Evolutionary conservation across 2,797 vertebrate species (phyloP).

Genomic region (Neosilurus hyrtlii): DNA sequence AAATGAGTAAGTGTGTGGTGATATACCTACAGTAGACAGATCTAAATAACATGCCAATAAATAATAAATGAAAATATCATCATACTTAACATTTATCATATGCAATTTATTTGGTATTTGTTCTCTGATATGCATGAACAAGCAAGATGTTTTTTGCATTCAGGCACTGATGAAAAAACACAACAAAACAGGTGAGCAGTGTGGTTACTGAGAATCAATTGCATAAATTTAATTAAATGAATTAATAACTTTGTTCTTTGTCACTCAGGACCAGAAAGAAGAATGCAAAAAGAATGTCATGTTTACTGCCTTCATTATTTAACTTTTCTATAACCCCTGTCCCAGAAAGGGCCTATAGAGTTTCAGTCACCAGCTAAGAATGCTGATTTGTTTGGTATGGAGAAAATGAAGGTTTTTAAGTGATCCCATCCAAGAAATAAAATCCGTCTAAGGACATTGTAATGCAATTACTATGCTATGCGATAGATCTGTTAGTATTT

Average conservation of each 20-base stretch:
- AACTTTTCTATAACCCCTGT: neutral
- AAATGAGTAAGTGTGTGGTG: too few species aligned
- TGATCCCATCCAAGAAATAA: neutral
- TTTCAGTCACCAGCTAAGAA: neutral
- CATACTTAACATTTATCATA: neutral
- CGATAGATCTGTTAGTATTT: neutral
- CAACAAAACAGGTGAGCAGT: neutral
- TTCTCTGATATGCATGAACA: conserved; percentile 3
- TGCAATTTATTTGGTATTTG: neutral
- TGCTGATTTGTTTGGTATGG: neutral
- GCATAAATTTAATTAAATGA: neutral
- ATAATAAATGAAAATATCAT: neutral
- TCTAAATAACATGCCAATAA: neutral
- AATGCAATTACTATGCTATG: neutral
- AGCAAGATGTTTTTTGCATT: neutral
- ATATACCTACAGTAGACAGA: too few species aligned
- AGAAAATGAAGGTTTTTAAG: neutral
- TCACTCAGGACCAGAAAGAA: neutral
- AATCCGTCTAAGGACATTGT: neutral
- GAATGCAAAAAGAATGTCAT: neutral
- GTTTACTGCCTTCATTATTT: neutral
- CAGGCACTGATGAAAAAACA: too few species aligned
- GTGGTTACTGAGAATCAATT: neutral
- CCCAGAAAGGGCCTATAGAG: neutral
- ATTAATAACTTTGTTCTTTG: neutral